Base-by-base conservation (phyloP, 2,888 invertebrate species). In the Megamerina dolium region DNA sequence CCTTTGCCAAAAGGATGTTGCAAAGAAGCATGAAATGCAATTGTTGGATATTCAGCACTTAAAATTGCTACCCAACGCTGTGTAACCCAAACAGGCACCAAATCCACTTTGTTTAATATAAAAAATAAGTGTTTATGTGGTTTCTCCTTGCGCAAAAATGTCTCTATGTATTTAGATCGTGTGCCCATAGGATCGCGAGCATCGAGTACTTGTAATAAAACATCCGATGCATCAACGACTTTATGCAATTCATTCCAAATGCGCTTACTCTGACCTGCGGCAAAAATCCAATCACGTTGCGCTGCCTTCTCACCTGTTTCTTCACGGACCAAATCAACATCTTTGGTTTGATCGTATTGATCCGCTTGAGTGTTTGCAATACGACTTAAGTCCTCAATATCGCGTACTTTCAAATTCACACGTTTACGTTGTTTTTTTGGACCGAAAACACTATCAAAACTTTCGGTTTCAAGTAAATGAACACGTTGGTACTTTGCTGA, bases 171-270 rank as follows among this genome's bases (percentile, higher is more conserved):
- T 33, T 87, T 82, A 47, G 93, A 93, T 41, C 99, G 80, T 1
- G 99, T 99, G 3, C 97, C 97, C 76, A 88, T 79, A 0, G 99
- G 99, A 75, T 99, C 96, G 51, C 99, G 79, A 0, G 96, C 96
- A 76, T 99, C 99, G 47, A 99, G 75, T 4, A 99, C 87, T 74
- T 97, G 94, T 20, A 99, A 73, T 13, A 99, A 73, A 4, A 99
- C 95, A 78, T 99, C 99, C 0, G 97, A 94, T 3, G 97, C 95
- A 71, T 99, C 99, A 41, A 99, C 83, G 20, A 97, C 99, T 79
- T 99, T 99, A 68, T 97, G 95, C 33, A 99, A 72, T 68, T 99
- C 99, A 75, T 93, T 95, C 99, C 99, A 99, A 60, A 99, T 95
- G 56, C 99, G 80, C 73, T 81, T 91, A 57, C 96, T 97, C 73